These are phyloP conservation scores for Trypoxylon attenuatum DNA, from an alignment of 2,888 invertebrate species.

Conservation along the genomic window DNA sequence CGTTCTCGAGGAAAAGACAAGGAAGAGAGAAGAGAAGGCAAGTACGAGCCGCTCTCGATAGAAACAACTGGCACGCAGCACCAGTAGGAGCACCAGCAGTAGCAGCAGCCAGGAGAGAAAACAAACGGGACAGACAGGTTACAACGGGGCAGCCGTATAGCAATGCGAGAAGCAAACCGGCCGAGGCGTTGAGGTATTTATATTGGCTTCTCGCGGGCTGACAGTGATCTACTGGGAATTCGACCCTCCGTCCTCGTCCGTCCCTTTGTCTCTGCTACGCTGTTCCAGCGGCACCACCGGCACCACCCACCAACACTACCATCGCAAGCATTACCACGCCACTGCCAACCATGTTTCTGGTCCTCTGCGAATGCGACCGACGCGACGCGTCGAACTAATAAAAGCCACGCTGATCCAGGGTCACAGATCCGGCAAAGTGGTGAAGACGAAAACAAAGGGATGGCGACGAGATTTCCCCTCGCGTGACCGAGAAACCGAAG, in stretches of 20 bases:
- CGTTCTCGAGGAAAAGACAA: background rate
- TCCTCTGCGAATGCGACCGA: slow-evolving; percentile 17
- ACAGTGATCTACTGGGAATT: slow-evolving; percentile 74
- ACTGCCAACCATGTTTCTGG: background rate
- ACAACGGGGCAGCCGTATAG: slow-evolving; percentile 45
- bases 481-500: background rate
- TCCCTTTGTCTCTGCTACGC: slow-evolving; percentile 46
- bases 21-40: background rate
- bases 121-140: slow-evolving; percentile 57
- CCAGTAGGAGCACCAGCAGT: slow-evolving; percentile 1
- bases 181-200: slow-evolving; percentile 71
- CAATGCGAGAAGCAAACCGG: slow-evolving; percentile 57
- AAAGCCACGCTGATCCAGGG: slow-evolving; percentile 55
- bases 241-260: slow-evolving; percentile 55
- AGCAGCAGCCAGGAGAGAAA: slow-evolving; percentile 43
- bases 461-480: background rate
- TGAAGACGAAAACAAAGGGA: slow-evolving; percentile 22
- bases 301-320: slow-evolving; percentile 1
- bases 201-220: slow-evolving; percentile 72
- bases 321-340: slow-evolving; percentile 11
- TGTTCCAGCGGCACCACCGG: slow-evolving; percentile 24
- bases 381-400: slow-evolving; percentile 68
- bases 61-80: background rate
- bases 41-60: background rate
- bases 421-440: slow-evolving; percentile 9